Base-by-base conservation (phyloP, 2,888 invertebrate species). In the Stratiomys singularior region DNA sequence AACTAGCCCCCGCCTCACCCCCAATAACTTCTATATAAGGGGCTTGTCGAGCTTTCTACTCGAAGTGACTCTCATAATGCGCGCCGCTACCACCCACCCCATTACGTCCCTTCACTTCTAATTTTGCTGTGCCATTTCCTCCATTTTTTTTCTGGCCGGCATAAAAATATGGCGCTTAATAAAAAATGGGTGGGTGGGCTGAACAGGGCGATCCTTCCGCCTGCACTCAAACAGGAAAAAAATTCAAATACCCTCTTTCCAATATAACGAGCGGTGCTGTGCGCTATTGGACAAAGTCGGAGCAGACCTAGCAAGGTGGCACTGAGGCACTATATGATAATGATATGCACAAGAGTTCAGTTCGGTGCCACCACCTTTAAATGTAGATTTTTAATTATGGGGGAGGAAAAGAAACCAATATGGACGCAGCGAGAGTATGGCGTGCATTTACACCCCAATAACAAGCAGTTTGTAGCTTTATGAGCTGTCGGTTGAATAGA, bases 301-400 rank as follows among this genome's bases (percentile, higher is more conserved):
- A 23, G 23, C n/a, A 25, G 21, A 69, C 47, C 47, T 60, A 25
- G 74, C 58, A 56, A 58, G 56, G 21, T 18, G 4, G 18, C 52
- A 52, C 4, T 37, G 37, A 37, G 9, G 37, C n/a, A 15, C 52
- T 52, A 18, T 47, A 46, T n/a, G 46, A 74, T 74, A 74, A 74
- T 74, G 74, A 74, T 74, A 74, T 74, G 74, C 74, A 74, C 74
- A 74, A 37, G 74, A 74, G 74, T 74, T 58, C 60, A 52, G 56
- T 56, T 56, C 47, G 28, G 60, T 37, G 58, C 52, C 74, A 74
- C 74, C 60, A 46, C 74, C 58, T 28, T 81, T 74, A 60, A 37
- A 74, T 82, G 81, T 82, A 80, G 82, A 81, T 82, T 82, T 82
- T 82, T 82, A 82, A 82, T 82, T 82, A 82, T 82, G 82, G 80